Evolutionary conservation across 2,888 invertebrate species (phyloP).

Genomic region (Diarsia mendica): DNA sequence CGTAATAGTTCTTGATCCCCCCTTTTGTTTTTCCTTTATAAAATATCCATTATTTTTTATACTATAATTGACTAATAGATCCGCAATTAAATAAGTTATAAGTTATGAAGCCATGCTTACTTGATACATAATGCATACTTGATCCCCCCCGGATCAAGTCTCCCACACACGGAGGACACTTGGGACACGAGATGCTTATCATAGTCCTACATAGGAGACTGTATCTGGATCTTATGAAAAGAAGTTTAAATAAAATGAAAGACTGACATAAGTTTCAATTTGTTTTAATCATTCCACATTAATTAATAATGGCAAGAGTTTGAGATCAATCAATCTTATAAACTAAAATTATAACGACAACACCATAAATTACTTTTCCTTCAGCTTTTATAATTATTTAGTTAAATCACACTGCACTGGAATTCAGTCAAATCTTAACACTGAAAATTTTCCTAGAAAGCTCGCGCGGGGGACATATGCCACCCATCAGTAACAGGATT

Average conservation of each 20-base stretch:
- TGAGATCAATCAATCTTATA: too few species aligned
- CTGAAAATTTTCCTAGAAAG: too few species aligned
- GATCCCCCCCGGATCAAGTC: conserved; percentile 25
- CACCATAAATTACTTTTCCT: too few species aligned
- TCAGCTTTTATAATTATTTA: too few species aligned
- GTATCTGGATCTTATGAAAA: conserved; percentile 18
- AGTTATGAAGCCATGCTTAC: conserved; percentile 11
- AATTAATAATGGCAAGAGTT: conserved; percentile 15
- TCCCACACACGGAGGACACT: conserved; percentile 28
- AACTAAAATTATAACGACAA: too few species aligned
- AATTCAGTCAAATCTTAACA: conserved; percentile 16
- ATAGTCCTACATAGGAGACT: conserved; percentile 10
- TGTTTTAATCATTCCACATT: conserved; percentile 13
- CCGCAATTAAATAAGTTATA: conserved; percentile 5
- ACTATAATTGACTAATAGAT: conserved; percentile 3
- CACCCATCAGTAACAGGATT: too few species aligned
- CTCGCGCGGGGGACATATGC: too few species aligned
- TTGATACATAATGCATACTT: too few species aligned
- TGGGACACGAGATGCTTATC: conserved; percentile 10
- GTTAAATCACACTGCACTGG: conserved; percentile 18
- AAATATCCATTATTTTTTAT: conserved; percentile 6
- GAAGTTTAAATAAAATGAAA: conserved; percentile 5
- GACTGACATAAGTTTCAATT: conserved; percentile 12
- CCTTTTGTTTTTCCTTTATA: conserved; percentile 6
- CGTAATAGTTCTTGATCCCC: too few species aligned